Evolutionary conservation across 2,113 vertebrate genomes (phyloP).

Genomic region (Lepisosteus osseus): DNA sequence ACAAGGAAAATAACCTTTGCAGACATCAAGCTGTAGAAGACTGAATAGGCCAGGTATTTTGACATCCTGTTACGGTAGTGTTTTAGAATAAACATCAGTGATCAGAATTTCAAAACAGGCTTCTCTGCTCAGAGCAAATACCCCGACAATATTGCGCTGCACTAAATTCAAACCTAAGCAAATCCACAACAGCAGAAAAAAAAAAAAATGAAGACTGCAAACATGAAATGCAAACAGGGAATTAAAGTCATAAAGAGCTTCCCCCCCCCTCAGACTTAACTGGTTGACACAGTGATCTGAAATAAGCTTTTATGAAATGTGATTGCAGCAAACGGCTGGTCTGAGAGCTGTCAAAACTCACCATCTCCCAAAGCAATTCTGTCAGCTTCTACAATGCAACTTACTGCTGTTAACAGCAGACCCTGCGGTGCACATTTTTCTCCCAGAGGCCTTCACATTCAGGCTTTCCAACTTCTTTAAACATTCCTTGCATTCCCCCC

Average conservation of each 20-base stretch:
- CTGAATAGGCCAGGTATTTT: too few species aligned
- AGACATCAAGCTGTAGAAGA: too few species aligned
- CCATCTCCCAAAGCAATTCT: conserved; percentile 35
- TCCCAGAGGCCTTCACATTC: conserved; percentile 48
- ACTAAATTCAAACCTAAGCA: too few species aligned
- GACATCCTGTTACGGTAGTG: too few species aligned
- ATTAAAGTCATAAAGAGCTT: too few species aligned
- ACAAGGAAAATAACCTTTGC: too few species aligned
- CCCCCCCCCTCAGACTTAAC: too few species aligned
- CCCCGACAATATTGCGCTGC: too few species aligned
- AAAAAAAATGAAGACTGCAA: background rate
- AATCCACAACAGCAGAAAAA: background rate
- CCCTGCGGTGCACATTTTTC: conserved; percentile 32
- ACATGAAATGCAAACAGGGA: background rate
- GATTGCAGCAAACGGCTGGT: conserved; percentile 40
- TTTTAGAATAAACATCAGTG: too few species aligned
- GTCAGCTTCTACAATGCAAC: conserved; percentile 35
- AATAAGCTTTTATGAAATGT: conserved; percentile 41
- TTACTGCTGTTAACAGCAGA: conserved; percentile 42
- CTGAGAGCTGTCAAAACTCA: conserved; percentile 36
- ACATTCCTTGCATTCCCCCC: conserved; percentile 50
- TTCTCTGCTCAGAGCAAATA: too few species aligned
- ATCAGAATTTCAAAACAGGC: too few species aligned
- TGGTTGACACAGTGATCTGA: conserved; percentile 43
- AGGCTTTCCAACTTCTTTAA: conserved; percentile 43